A percentile compares a stretch with the other conserved stretches of the same genome.
phyloP scores from a whole-genome alignment of 2,888 invertebrate species.

The Coronaproctus castanopsis region DNA sequence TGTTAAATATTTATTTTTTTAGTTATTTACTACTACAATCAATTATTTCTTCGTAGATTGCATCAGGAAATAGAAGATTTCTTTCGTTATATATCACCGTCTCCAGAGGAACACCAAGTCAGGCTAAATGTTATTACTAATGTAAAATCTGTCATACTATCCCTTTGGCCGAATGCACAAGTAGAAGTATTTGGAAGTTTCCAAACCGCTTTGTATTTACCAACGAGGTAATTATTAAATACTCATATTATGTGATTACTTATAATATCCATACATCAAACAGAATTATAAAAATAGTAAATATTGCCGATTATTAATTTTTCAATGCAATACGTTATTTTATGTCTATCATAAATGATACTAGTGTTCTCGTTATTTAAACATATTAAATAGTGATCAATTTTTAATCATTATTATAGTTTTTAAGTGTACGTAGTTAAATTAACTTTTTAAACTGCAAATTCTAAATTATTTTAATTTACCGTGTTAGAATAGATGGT shows the following conservation, averaged over 20 bases:
- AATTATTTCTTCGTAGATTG: conserved; percentile 36
- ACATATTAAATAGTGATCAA: too few relatives aligned
- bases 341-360: too few relatives aligned
- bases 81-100: conserved; percentile 83
- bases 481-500: too few relatives aligned
- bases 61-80: conserved; percentile 97
- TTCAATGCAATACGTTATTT: too few relatives aligned
- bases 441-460: too few relatives aligned
- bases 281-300: neutral
- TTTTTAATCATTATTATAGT: too few relatives aligned
- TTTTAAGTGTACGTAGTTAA: too few relatives aligned
- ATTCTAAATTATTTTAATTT: too few relatives aligned
- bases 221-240: conserved; percentile 52
- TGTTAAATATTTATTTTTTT: too few relatives aligned
- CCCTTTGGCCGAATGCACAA: conserved; percentile 80
- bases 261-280: neutral
- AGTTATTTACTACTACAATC: too few relatives aligned
- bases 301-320: too few relatives aligned
- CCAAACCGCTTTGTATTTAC: conserved; percentile 89
- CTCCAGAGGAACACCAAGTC: conserved; percentile 72
- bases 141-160: conserved; percentile 66
- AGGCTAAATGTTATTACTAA: conserved; percentile 72
- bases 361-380: too few relatives aligned
- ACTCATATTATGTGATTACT: neutral
- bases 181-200: conserved; percentile 97